Evolutionary conservation across 2,888 invertebrate genomes (phyloP).

Genomic region (Holacanthella duospinosa): DNA sequence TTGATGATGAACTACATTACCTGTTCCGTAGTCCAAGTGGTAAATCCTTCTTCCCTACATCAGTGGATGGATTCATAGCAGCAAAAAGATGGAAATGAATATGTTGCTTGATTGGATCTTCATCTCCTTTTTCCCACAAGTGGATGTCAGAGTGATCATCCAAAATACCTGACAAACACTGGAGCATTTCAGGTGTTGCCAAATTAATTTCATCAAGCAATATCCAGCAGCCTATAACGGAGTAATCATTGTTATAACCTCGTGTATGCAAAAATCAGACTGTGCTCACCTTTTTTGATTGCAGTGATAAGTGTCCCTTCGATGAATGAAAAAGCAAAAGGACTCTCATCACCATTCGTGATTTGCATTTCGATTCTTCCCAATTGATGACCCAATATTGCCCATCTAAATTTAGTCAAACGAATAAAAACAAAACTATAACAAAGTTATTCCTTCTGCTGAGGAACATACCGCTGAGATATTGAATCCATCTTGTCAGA

Average conservation of each 20-base stretch:
- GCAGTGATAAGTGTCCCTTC: slow-evolving; percentile 88
- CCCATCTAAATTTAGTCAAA: slow-evolving; percentile 51
- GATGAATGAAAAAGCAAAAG: slow-evolving; percentile 78
- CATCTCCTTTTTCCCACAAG: slow-evolving; percentile 81
- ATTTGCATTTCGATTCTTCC: slow-evolving; percentile 62
- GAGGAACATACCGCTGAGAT: no score
- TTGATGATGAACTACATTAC: slow-evolving; percentile 38
- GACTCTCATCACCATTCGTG: slow-evolving; percentile 50
- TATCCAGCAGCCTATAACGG: slow-evolving; percentile 78
- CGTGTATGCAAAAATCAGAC: not conserved
- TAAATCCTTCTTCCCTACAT: slow-evolving; percentile 93
- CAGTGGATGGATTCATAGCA: slow-evolving; percentile 99
- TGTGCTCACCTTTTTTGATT: slow-evolving; percentile 52
- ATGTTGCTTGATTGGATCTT: slow-evolving; percentile 67
- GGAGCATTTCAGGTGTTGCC: slow-evolving; percentile 90
- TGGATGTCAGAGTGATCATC: slow-evolving; percentile 75
- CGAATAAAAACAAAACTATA: no score
- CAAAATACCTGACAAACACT: slow-evolving; percentile 80
- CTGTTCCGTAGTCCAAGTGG: slow-evolving; percentile 85
- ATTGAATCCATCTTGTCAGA: not conserved
- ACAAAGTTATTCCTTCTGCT: no score
- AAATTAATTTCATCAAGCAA: slow-evolving; percentile 96
- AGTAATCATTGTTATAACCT: no score
- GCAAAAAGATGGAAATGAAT: slow-evolving; percentile 87
- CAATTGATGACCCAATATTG: slow-evolving; percentile 55